Percentiles rank a stretch among this genome's conserved stretches.
Evolutionary conservation across 1,140 invertebrate genomes (phyloP).

Genomic region (Brachionus manjavacas): DNA sequence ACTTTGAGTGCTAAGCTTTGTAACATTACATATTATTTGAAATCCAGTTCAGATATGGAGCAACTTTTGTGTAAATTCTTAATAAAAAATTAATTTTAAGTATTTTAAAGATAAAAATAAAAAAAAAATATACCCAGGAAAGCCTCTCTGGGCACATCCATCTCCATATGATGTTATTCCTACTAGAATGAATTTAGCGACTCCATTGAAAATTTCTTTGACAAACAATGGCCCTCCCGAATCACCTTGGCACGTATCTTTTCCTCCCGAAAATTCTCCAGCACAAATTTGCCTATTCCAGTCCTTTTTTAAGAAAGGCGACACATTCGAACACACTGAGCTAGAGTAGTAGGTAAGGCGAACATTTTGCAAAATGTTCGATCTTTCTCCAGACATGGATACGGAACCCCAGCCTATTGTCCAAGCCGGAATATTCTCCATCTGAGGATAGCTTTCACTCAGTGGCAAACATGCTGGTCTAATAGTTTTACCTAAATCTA

Average conservation of each 20-base stretch:
- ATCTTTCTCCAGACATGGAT: background rate
- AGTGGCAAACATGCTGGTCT: background rate
- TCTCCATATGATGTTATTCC: constrained; percentile 42
- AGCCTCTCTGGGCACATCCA: background rate
- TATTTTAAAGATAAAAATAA: background rate
- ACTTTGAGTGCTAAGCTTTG: too few species aligned
- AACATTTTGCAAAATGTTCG: constrained; percentile 1
- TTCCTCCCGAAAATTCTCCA: background rate
- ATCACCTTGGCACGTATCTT: constrained; percentile 42
- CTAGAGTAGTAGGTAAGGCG: background rate
- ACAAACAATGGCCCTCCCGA: constrained; percentile 35
- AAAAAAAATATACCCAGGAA: constrained; percentile 23
- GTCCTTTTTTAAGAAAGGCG: background rate
- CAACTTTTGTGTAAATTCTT: constrained; percentile 29
- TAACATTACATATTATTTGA: background rate
- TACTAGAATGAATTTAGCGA: background rate
- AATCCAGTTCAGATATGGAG: constrained; percentile 19
- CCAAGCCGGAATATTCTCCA: background rate
- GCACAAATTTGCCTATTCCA: constrained; percentile 41
- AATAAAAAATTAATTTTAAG: background rate
- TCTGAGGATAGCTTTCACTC: background rate
- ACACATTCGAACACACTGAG: background rate
- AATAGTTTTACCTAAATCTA: background rate
- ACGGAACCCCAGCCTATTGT: constrained; percentile 14
- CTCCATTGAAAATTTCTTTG: background rate